These are phyloP conservation scores for Rhingia rostrata DNA, from an alignment of 2,888 invertebrate species.

Conservation along the genomic window DNA sequence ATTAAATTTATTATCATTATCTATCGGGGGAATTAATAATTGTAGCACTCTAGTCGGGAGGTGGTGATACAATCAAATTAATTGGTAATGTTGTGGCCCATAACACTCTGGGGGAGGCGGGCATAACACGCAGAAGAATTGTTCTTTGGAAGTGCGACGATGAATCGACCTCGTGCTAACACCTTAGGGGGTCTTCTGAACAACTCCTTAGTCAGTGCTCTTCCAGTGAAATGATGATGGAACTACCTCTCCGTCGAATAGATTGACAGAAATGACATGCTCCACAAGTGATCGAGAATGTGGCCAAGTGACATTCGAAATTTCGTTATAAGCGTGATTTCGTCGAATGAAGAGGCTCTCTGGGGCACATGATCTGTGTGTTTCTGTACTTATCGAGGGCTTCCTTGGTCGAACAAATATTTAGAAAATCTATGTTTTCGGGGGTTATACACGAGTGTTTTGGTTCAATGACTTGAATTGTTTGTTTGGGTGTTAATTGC, in stretches of 20 bases:
- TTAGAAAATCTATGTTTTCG: slow-evolving; percentile 15
- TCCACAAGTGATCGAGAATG: slow-evolving; percentile 48
- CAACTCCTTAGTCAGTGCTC: background rate
- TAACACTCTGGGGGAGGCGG: slow-evolving; percentile 10
- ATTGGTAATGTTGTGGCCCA: slow-evolving; percentile 42
- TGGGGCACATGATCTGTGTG: slow-evolving; percentile 4
- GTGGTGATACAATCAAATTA: slow-evolving; percentile 61
- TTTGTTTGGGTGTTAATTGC: slow-evolving; percentile 42
- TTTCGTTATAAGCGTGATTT: slow-evolving; percentile 52
- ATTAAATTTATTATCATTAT: slow-evolving; percentile 49
- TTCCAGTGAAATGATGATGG: slow-evolving; percentile 13
- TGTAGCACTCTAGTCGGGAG: slow-evolving; percentile 53
- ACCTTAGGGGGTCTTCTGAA: slow-evolving; percentile 15
- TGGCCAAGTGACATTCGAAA: slow-evolving; percentile 45
- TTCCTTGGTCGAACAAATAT: slow-evolving; percentile 48
- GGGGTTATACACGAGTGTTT: slow-evolving; percentile 1
- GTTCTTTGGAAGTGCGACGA: slow-evolving; percentile 4
- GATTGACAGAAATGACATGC: slow-evolving; percentile 58
- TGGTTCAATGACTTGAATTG: slow-evolving; percentile 51
- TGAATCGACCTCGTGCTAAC: slow-evolving; percentile 8
- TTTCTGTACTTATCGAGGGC: slow-evolving; percentile 9
- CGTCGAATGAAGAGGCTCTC: slow-evolving; percentile 11
- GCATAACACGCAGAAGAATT: slow-evolving; percentile 14
- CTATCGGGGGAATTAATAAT: slow-evolving; percentile 55
- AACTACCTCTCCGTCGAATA: background rate